Evolutionary conservation across 1,140 invertebrate genomes (phyloP), one percentile per base, ranked within the genome.

Genomic region (Maconellicoccus hirsutus): DNA sequence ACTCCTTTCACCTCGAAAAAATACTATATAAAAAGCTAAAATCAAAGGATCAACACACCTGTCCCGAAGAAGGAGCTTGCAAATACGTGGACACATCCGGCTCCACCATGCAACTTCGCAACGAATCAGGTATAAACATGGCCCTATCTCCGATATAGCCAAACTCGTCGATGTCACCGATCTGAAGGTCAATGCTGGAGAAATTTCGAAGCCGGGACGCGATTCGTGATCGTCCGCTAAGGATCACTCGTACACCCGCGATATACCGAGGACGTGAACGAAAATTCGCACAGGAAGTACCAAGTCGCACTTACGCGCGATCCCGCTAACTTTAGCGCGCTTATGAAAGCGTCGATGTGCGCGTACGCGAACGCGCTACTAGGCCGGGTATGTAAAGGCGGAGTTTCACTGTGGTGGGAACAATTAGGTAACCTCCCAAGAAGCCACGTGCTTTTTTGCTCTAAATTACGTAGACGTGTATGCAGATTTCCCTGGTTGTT

Each of bases 61-160:
- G 88, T 84, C 87, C 87, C 79, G 87, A 87, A 79, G 87, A 88
- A 81, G 88, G 87, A 80, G 87, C 87, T 82, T 89, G 88, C 77
- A 89, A 86, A 81, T 89, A 89, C 77, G 87, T 87, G 78, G 87
- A 88, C 78, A 89, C 87, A 86, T 89, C 88, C 81, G 87, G 87
- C 83, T 89, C 87, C 83, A 89, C 87, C 88, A 89, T 89, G 83
- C 87, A 89, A 85, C 87, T 89, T 81, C 87, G 86, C 77, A 89
- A 81, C 76, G 86, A 85, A 78, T 89, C 88, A 79, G 87, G 87
- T 84, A 89, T 88, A 81, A 89, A 89, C 87, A 89, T 89, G 14
- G 71, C 61, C 22, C 22, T 66, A 26, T 66, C 61, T 66, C 25
- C 61, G 61, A 66, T 26, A 66, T 66, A 26, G 61, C 25, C 61